Conservation (phyloP, 37 sponge, comb jelly and placozoan species). For the Tethya wilhelma region DNA sequence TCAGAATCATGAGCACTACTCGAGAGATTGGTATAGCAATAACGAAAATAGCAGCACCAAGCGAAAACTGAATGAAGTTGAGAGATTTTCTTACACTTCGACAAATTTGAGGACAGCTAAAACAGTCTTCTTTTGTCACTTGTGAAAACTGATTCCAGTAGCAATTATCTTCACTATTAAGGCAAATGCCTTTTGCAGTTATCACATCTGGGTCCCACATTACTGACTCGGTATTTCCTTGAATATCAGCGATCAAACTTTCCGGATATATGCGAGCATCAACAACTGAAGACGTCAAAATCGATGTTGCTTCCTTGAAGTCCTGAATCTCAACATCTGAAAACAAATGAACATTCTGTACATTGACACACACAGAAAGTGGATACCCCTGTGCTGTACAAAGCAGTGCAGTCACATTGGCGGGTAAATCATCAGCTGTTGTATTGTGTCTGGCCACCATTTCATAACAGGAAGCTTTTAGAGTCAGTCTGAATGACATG, state of each 20-base stretch:
- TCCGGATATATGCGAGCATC: not conserved
- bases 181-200: not conserved
- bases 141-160: conserved; percentile 26
- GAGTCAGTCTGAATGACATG: not conserved
- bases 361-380: not conserved
- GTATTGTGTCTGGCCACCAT: no score
- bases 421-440: not conserved
- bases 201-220: not conserved
- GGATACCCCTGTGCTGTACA: no score
- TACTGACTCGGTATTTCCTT: not conserved
- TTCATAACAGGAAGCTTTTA: not conserved
- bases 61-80: conserved; percentile 26
- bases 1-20: conserved; percentile 10
- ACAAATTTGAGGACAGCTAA: conserved; percentile 28
- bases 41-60: conserved; percentile 19
- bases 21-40: conserved; percentile 20
- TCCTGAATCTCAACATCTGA: not conserved
- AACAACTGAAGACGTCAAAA: not conserved
- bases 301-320: not conserved
- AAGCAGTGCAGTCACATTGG: not conserved
- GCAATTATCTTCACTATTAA: not conserved
- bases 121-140: conserved; percentile 5
- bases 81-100: not conserved
- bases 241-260: not conserved
- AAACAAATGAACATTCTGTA: not conserved